Evolutionary conservation across 2,888 invertebrate species (phyloP), one percentile per base, ranked within the genome.

Genomic region (Melanchra persicariae): DNA sequence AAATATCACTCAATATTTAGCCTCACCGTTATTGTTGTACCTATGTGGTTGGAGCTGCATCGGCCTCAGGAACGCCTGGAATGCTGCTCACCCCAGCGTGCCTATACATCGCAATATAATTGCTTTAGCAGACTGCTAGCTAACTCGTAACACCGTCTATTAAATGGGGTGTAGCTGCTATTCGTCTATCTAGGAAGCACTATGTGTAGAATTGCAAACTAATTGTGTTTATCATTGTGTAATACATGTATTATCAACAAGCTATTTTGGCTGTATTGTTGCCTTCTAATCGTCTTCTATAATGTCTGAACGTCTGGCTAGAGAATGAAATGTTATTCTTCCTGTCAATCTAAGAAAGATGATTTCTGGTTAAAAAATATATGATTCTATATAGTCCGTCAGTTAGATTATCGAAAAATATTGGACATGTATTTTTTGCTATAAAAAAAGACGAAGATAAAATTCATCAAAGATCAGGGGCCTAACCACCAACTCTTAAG

Each of bases 71-170:
- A 63, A 66, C 52, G 78, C 70, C 37, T 70, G 79, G 78, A 76
- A 79, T 79, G 72, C 72, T 79, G 76, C 24, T 79, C 68, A 79
- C 52, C 58, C 65, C 60, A 69, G 58, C 79, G 30, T 79, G 24
- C 64, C 72, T 65, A 68, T 79, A 79, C 59, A 79, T 79, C 51
- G 79, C 71, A 64, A 57, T 79, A 62, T 79, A 76, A 79, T 79
- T 76, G 72, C 72, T 76, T 54, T 68, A 73, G 61, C 70, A 40
- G 26, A 15, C 45, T 65, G 47, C 69, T 54, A 74, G 63, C 62
- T 74, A 43, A 54, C 71, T 60, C 10, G 68, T 64, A 72, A 66
- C 65, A 55, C 51, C 30, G 63, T 65, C 77, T 68, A 73, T 77
- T 77, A 69, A 68, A 65, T 77, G 70, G 47, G 54, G 67, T 58